Evolutionary conservation across 2,113 vertebrate species (phyloP), one percentile per base, ranked within the genome.

Genomic region (Sakesphorus luctuosus): DNA sequence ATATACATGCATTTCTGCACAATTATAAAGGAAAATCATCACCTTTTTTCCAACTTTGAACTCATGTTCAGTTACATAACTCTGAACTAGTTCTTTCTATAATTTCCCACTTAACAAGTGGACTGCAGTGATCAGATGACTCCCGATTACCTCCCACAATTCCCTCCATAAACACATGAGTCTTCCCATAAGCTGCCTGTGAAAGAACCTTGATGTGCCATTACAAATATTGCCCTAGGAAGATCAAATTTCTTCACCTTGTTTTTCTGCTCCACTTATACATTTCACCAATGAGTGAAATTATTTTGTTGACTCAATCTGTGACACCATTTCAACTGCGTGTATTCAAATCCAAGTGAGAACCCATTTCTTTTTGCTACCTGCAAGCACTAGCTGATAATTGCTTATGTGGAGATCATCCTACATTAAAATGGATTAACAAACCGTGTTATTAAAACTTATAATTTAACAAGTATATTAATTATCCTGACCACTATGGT

Each of bases 401-500:
- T 84, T 83, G 25, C 24, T 67, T 50, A 24, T 50, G 59, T 81
- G 52, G 38, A 61, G 59, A 92, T 72, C 44, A 72, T 66, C 36
- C 44, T 85, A 33, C n/a, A 62, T 53, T 25, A 82, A 89, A 91
- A 95, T 33, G 88, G 56, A 78, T 90, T 79, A 87, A 87, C 61
- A 84, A 96, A 84, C 49, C 26, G 43, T 61, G 56, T 78, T 92
- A 89, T 84, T 95, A 81, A 75, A 90, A 78, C 19, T 67, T 92
- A 75, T 46, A 77, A 69, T 46, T 69, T 87, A 80, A 88, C 1
- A 11, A 81, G 61, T 77, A 26, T 36, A 75, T 65, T 90, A 88
- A 93, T 93, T 90, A 84, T 89, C 56, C 28, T 89, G 82, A 92
- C 89, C 85, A 68, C 61, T 93, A 71, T 62, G 66, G 50, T 36